These are phyloP conservation scores for Zootoca vivipara DNA, from an alignment of 2,113 vertebrate genomes.

Conservation along the genomic window DNA sequence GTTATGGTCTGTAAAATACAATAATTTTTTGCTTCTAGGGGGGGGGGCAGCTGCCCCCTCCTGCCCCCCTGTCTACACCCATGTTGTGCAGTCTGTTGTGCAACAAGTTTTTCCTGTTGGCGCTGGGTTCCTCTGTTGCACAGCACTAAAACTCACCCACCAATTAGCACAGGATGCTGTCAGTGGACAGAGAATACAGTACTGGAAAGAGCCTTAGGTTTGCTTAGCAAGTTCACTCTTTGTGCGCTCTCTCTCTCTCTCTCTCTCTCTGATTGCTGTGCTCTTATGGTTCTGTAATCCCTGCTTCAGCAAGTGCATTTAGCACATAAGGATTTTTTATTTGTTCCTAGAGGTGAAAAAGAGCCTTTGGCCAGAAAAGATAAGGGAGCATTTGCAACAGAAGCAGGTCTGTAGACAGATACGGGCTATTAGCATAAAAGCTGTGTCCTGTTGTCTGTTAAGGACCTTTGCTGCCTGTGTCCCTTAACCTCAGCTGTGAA, in stretches of 20 bases:
- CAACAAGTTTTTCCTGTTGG: too few species aligned
- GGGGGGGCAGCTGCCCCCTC: too few species aligned
- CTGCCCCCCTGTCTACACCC: too few species aligned
- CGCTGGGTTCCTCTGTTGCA: too few species aligned
- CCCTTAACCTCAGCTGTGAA: conserved; percentile 32
- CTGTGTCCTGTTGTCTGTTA: conserved; percentile 33
- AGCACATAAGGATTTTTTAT: neutral
- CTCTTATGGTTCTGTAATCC: neutral
- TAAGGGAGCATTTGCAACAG: neutral
- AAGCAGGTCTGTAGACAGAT: neutral
- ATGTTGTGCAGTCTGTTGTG: too few species aligned
- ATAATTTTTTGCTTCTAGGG: too few species aligned
- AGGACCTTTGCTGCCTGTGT: conserved; percentile 5
- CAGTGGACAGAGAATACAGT: too few species aligned
- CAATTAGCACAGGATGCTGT: too few species aligned
- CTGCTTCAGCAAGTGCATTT: conserved; percentile 8
- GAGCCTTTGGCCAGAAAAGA: conserved; percentile 26
- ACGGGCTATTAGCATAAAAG: neutral
- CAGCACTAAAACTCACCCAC: too few species aligned
- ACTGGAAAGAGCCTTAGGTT: neutral
- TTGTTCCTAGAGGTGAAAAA: conserved; percentile 12
- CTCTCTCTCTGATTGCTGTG: neutral
- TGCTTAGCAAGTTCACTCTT: neutral
- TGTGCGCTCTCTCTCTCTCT: neutral
- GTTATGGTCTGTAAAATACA: too few species aligned